Percentiles rank a stretch among this genome's conserved stretches.
Evolutionary conservation across 1,140 invertebrate species (phyloP).

Genomic region (Hyposmocoma kahamanoa): DNA sequence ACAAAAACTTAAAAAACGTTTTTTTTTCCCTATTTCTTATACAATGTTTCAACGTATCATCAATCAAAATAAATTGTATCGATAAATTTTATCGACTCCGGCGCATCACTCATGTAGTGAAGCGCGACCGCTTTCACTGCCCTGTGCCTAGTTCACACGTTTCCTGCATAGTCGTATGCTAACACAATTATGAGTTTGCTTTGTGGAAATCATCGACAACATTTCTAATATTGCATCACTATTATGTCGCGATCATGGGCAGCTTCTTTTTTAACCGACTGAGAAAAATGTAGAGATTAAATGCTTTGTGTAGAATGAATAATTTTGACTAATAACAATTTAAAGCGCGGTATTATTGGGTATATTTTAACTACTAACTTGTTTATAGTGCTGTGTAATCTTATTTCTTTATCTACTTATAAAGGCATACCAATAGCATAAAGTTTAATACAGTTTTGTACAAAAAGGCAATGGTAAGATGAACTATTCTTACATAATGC

Average conservation of each 20-base stretch:
- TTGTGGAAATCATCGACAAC: not conserved
- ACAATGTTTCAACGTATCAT: too few relatives aligned
- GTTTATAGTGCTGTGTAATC: too few relatives aligned
- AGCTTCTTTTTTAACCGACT: not conserved
- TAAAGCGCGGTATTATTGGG: not conserved
- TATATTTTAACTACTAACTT: too few relatives aligned
- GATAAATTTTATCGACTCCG: constrained; percentile 1
- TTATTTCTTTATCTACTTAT: too few relatives aligned
- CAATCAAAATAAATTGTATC: too few relatives aligned
- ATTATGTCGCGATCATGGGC: not conserved
- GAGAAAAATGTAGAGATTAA: not conserved
- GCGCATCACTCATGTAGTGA: constrained; percentile 13
- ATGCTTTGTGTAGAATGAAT: not conserved
- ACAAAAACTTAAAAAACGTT: too few relatives aligned
- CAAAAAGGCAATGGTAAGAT: too few relatives aligned
- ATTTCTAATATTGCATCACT: not conserved
- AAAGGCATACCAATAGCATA: too few relatives aligned
- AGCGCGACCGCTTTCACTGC: constrained; percentile 22
- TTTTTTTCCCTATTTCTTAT: too few relatives aligned
- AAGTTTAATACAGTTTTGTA: too few relatives aligned
- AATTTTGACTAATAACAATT: not conserved
- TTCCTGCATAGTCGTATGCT: not conserved
- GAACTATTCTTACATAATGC: too few relatives aligned
- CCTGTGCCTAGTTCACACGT: not conserved
- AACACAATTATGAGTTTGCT: not conserved